Evolutionary conservation across 2,888 invertebrate species (phyloP).

Genomic region (Rotaria magnacalcarata): DNA sequence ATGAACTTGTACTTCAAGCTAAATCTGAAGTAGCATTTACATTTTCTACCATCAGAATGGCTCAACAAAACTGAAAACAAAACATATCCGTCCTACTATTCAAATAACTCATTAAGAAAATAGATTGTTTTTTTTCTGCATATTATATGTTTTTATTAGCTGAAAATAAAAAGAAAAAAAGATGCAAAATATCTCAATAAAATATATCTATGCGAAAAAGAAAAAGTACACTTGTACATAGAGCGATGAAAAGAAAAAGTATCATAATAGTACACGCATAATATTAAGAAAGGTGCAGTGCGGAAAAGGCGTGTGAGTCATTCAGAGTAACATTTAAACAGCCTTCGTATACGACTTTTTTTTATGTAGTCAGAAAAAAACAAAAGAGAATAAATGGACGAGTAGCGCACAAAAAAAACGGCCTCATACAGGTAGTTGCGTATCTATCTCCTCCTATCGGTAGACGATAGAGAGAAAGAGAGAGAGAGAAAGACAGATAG

Average conservation of each 20-base stretch:
- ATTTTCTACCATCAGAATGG: not conserved
- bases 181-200: not conserved
- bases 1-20: not conserved
- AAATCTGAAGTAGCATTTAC: constrained; percentile 30
- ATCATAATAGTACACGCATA: too few species aligned
- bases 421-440: not conserved
- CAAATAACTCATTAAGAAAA: not conserved
- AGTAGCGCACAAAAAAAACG: not conserved
- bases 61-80: not conserved
- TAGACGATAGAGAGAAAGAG: constrained; percentile 12
- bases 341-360: not conserved
- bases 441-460: not conserved
- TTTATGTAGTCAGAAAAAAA: not conserved
- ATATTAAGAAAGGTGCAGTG: too few species aligned
- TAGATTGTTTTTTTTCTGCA: not conserved
- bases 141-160: not conserved
- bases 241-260: too few species aligned
- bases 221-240: not conserved
- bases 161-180: not conserved
- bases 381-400: not conserved
- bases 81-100: not conserved
- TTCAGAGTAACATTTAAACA: not conserved
- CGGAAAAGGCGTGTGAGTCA: too few species aligned
- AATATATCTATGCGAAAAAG: not conserved
- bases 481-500: not conserved